These are phyloP conservation scores for Crax fasciolata DNA, from an alignment of 2,797 vertebrate genomes.

Conservation along the genomic window DNA sequence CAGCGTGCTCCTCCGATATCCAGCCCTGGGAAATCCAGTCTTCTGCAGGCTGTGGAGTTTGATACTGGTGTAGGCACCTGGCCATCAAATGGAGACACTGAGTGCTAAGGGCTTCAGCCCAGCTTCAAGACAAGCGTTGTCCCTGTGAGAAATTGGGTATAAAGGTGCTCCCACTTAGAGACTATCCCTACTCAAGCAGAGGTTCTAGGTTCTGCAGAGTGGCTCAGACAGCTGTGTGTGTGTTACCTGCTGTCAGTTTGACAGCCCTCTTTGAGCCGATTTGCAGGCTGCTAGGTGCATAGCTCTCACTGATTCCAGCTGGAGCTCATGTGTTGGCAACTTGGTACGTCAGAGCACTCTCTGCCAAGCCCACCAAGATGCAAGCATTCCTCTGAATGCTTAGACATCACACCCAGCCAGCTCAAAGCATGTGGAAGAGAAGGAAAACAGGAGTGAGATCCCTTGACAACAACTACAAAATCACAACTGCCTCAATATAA, in stretches of 20 bases:
- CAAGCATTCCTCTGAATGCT: neutral
- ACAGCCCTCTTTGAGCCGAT: neutral
- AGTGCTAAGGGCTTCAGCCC: neutral
- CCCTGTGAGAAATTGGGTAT: neutral
- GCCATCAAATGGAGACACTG: neutral
- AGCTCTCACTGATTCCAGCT: neutral
- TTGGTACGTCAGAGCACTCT: neutral
- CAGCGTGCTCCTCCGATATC: neutral
- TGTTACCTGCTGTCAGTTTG: neutral
- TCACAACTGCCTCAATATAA: neutral
- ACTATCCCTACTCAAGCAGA: neutral
- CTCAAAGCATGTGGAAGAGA: neutral
- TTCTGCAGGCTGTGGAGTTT: neutral
- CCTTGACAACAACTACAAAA: neutral
- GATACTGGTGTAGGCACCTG: neutral
- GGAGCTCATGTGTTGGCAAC: neutral
- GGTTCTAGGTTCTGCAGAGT: neutral
- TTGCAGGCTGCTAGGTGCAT: neutral
- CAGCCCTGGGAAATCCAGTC: neutral
- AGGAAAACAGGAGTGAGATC: neutral
- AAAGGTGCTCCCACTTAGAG: neutral
- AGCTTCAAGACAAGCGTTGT: neutral
- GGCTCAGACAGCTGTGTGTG: neutral
- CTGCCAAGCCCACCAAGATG: neutral
- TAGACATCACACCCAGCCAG: neutral